These are phyloP conservation scores for Tichodroma muraria DNA, from an alignment of 2,113 vertebrate species.

Conservation along the genomic window DNA sequence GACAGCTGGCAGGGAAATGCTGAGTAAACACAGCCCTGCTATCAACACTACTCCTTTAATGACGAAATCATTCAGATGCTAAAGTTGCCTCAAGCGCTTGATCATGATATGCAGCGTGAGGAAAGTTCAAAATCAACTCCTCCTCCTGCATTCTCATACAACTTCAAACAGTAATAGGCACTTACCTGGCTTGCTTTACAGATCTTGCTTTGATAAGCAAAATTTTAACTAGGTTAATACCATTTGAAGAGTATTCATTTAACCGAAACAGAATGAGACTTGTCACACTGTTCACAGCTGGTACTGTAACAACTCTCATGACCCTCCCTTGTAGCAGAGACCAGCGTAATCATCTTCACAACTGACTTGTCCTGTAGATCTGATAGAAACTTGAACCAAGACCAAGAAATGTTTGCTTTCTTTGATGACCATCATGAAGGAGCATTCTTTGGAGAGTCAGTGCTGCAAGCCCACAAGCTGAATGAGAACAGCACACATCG, in stretches of 20 bases:
- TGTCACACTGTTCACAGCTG: background rate
- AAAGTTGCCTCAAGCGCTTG: constrained; percentile 13
- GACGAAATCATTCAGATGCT: constrained; percentile 10
- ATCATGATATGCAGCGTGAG: background rate
- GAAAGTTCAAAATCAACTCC: constrained; percentile 27
- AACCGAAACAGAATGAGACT: constrained; percentile 10
- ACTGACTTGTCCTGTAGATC: background rate
- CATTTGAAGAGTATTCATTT: background rate
- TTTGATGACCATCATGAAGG: background rate
- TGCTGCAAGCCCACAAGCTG: background rate
- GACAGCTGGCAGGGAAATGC: constrained; percentile 1
- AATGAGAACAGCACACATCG: background rate
- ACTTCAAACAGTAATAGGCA: background rate
- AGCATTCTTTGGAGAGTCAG: background rate
- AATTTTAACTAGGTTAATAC: constrained; percentile 29
- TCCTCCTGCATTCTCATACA: background rate
- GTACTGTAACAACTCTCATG: background rate
- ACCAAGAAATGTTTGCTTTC: background rate
- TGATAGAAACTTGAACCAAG: background rate
- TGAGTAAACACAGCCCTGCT: constrained; percentile 30
- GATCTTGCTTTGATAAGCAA: constrained; percentile 45
- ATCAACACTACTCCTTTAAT: background rate
- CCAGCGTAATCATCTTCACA: background rate
- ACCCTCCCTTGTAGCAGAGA: background rate
- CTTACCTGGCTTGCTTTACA: constrained; percentile 42